A percentile compares a stretch with the other conserved stretches of the same genome.
Conservation (phyloP, 2,888 invertebrate genomes). For the Chrysotoxum bicinctum region DNA sequence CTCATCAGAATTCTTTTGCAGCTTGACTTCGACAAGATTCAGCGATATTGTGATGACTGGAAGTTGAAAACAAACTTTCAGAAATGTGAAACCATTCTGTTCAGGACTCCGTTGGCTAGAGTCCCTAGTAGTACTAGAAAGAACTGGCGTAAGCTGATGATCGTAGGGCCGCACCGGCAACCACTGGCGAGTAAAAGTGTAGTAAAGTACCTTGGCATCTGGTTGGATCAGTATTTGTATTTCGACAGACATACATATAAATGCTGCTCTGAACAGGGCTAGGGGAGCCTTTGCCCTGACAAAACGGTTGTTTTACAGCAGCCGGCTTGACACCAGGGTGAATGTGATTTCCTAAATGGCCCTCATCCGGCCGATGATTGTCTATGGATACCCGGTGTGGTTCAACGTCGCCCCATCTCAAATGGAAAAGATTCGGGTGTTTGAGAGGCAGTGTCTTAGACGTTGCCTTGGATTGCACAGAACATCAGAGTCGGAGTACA, state of each 20-base stretch:
- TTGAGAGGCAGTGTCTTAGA: no score
- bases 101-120: no score
- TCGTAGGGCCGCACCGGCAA: not conserved
- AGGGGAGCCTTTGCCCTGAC: not conserved
- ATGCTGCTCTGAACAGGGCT: not conserved
- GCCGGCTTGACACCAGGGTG: not conserved
- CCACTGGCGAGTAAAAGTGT: slow-evolving; percentile 7
- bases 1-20: no score
- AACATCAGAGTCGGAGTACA: no score
- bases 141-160: not conserved
- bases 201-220: slow-evolving; percentile 30
- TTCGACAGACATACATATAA: not conserved
- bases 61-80: no score
- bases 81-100: no score
- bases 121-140: not conserved
- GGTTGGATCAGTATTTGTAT: slow-evolving; percentile 11
- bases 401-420: no score
- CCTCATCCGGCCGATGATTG: not conserved
- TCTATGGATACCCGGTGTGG: no score
- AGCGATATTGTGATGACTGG: no score
- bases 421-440: no score
- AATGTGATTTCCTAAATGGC: not conserved
- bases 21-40: no score
- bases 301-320: not conserved
- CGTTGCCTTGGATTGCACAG: no score